Base-by-base conservation (phyloP, 1,140 invertebrate genomes). In the Physella acuta region DNA sequence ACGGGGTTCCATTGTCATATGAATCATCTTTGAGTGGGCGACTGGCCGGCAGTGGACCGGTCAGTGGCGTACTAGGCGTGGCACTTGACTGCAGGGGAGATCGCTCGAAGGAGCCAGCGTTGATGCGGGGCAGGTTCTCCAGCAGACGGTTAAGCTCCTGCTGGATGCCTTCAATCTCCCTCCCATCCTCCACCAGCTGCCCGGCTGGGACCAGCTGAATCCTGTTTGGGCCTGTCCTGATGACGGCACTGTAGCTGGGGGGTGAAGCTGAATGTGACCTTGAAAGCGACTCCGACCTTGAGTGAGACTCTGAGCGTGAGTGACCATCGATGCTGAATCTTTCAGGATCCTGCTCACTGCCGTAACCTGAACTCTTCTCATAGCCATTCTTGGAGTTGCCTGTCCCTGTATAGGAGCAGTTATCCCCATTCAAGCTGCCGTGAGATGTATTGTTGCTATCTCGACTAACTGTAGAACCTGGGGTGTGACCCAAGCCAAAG, bases 291-390 rank as follows among this genome's bases (percentile, higher is more conserved):
- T 71, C 61, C 24, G 75, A 76, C 16, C 73, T 55, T 24, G 73
- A 73, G 33, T 68, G 64, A 11, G 56, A 59, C 17, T 58, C 53
- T 39, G 73, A 75, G 3, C 72, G 63, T 1, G 78, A 78, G n/a
- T 71, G 61, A 16, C 78, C 78, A 8, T 81, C 81, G 36, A 77
- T 75, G 65, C 79, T 82, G 49, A 76, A 76, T 34, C 76, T 65
- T 55, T 81, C 81, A 24, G 71, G 58, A 61, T 82, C 81, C 69
- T 81, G 81, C 61, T 82, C 81, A 73, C 81, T 82, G 17, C 79
- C 81, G 66, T 82, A 82, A 3, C 81, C 81, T 20, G 81, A 82
- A 70, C 80, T 82, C 64, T 82, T 82, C 59, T 82, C 80, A 44
- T 77, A 80, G 24, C 68, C 77, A 68, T 75, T 76, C 14, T 77